A percentile compares a stretch with the other conserved stretches of the same genome.
phyloP scores from a whole-genome alignment of 2,113 vertebrate genomes.

The Turnix velox region DNA sequence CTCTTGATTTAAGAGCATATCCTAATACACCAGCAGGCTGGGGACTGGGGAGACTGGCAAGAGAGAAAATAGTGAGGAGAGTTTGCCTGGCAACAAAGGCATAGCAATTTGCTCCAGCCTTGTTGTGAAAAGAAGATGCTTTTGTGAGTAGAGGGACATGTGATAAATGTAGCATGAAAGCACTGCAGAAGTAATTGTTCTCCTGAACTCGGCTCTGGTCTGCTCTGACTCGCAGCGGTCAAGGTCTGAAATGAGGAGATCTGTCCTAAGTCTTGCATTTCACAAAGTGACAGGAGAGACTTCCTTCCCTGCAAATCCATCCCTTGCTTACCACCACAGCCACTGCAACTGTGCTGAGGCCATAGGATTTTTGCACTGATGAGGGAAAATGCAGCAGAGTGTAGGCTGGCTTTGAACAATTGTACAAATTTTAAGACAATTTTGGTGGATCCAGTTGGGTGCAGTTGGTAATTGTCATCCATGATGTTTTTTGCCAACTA shows the following conservation, averaged over 20 bases:
- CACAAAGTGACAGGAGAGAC: background rate
- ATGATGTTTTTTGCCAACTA: accelerated
- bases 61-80: background rate
- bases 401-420: background rate
- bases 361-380: background rate
- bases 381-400: background rate
- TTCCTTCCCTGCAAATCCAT: background rate
- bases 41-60: background rate
- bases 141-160: background rate
- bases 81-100: slow-evolving; percentile 15
- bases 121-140: slow-evolving; percentile 15
- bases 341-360: background rate
- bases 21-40: background rate
- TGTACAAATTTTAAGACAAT: too few species aligned
- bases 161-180: background rate
- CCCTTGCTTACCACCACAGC: background rate
- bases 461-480: background rate
- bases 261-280: background rate
- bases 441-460: background rate
- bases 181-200: background rate
- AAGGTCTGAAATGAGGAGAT: background rate
- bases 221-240: background rate
- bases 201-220: background rate
- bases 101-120: background rate
- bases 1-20: background rate